Conservation (phyloP, 2,113 vertebrate genomes). For the Pitta sordida region DNA sequence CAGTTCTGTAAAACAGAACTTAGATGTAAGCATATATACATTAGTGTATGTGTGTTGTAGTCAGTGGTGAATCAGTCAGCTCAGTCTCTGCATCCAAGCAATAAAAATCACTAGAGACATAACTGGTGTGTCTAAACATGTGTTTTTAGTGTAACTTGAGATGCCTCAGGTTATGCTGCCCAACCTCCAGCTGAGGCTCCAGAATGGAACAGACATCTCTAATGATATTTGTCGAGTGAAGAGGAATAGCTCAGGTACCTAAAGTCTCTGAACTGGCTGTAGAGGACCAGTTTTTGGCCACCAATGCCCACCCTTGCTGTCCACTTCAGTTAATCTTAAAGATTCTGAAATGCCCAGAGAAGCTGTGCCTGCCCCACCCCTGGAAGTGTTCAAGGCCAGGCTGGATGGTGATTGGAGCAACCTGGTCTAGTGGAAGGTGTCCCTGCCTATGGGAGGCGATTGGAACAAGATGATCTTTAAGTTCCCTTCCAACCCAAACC, state of each 20-base stretch:
- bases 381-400: neutral
- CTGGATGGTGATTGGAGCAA: neutral
- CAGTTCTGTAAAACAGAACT: neutral
- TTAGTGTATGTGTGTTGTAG: rapidly evolving
- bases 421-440: neutral
- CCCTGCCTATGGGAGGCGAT: neutral
- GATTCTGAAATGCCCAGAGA: neutral
- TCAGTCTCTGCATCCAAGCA: neutral
- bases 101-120: no score
- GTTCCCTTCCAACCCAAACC: neutral
- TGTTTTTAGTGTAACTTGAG: neutral
- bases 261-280: neutral
- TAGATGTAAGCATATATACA: no score
- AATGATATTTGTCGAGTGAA: neutral
- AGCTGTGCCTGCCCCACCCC: neutral
- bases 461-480: neutral
- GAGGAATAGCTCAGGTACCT: neutral
- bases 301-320: neutral
- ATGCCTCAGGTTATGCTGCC: neutral
- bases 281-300: neutral
- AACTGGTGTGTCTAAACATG: neutral
- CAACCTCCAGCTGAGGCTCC: neutral
- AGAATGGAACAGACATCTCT: neutral
- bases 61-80: neutral
- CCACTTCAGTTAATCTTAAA: neutral